phyloP scores from a whole-genome alignment of 2,888 invertebrate genomes.

The Dione juno region DNA sequence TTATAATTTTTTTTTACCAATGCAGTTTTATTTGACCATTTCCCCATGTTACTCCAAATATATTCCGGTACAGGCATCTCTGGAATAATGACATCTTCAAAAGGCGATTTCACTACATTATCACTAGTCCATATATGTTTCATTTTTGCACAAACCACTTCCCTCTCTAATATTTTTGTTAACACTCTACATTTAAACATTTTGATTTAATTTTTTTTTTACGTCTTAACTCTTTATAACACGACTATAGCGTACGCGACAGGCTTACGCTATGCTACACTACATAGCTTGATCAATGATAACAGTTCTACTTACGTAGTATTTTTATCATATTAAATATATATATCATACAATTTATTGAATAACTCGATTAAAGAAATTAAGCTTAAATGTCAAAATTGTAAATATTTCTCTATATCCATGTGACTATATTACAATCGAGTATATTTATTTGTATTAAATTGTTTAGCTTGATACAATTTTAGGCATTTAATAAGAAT shows the following conservation, averaged over 20 bases:
- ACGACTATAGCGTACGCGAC: slow-evolving; percentile 11
- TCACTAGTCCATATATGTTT: slow-evolving; percentile 49
- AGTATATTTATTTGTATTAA: background rate
- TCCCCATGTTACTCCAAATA: slow-evolving; percentile 82
- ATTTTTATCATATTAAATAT: background rate
- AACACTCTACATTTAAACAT: slow-evolving; percentile 19
- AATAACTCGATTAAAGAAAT: background rate
- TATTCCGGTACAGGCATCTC: slow-evolving; percentile 81
- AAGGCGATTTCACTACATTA: slow-evolving; percentile 68
- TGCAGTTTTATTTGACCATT: slow-evolving; percentile 85
- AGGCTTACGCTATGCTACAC: background rate
- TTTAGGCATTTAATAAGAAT: background rate
- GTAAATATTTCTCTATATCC: background rate
- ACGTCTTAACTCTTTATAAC: background rate
- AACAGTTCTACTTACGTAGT: background rate
- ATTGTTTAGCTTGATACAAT: background rate
- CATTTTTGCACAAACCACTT: slow-evolving; percentile 15
- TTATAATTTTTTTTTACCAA: slow-evolving; percentile 53
- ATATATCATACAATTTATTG: background rate
- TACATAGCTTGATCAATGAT: background rate
- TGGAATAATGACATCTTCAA: slow-evolving; percentile 71
- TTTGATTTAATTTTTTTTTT: background rate
- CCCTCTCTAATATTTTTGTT: slow-evolving; percentile 2
- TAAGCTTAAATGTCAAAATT: background rate
- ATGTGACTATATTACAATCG: background rate